Evolutionary conservation across 2,888 invertebrate genomes (phyloP).

Genomic region (Andrena chrysosceles): DNA sequence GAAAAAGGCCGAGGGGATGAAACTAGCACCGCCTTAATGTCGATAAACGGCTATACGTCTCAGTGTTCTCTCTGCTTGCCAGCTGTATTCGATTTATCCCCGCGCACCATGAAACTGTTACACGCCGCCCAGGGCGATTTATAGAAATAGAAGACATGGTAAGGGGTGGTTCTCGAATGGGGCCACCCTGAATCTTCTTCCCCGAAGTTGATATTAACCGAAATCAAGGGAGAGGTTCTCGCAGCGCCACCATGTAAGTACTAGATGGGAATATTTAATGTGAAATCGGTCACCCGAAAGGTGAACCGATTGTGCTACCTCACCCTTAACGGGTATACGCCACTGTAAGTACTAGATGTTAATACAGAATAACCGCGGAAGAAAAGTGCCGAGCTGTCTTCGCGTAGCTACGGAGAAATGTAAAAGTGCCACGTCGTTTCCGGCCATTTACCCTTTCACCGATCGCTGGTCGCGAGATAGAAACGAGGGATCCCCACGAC

Average conservation of each 20-base stretch:
- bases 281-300: too few species aligned
- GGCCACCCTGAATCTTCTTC: too few species aligned
- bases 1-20: conserved; percentile 16
- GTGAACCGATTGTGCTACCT: too few species aligned
- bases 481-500: conserved; percentile 30
- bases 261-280: too few species aligned
- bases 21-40: conserved; percentile 23
- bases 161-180: too few species aligned
- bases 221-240: too few species aligned
- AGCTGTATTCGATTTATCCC: conserved; percentile 25
- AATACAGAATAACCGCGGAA: neutral
- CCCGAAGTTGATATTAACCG: too few species aligned
- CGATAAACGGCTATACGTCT: conserved; percentile 35
- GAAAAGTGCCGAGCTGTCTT: conserved; percentile 49
- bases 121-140: conserved; percentile 15
- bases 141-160: neutral
- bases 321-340: too few species aligned
- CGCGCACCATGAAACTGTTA: conserved; percentile 6
- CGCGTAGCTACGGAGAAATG: conserved; percentile 51
- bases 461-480: conserved; percentile 59
- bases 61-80: neutral
- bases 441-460: conserved; percentile 73
- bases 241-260: too few species aligned
- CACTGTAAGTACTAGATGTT: too few species aligned
- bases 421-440: conserved; percentile 69